phyloP scores from a whole-genome alignment of 2,888 invertebrate species.

The Leucophenga montana region DNA sequence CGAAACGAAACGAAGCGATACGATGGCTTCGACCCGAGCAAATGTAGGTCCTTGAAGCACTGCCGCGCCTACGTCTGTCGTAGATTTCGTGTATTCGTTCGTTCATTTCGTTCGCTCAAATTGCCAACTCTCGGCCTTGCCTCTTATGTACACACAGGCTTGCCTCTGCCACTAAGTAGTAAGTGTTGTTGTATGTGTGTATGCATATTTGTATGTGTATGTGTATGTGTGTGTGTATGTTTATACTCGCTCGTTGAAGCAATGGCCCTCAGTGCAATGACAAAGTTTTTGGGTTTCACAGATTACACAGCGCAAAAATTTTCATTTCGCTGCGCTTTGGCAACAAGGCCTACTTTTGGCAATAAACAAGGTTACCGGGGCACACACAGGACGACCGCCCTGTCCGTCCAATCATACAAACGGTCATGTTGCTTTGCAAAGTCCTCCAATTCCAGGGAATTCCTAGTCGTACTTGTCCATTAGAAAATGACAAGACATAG shows the following conservation, averaged over 20 bases:
- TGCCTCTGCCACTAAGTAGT: slow-evolving; percentile 31
- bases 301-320: slow-evolving; percentile 4
- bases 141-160: slow-evolving; percentile 40
- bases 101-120: slow-evolving; percentile 46
- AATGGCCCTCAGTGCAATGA: slow-evolving; percentile 64
- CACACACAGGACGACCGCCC: slow-evolving; percentile 28
- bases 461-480: neutral
- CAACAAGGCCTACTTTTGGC: slow-evolving; percentile 59
- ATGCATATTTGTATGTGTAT: slow-evolving; percentile 4
- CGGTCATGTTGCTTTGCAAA: no score
- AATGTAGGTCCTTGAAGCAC: slow-evolving; percentile 64
- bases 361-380: slow-evolving; percentile 57
- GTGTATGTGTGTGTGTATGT: slow-evolving; percentile 41
- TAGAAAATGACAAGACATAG: slow-evolving; percentile 11
- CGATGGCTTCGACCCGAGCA: slow-evolving; percentile 45
- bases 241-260: slow-evolving; percentile 40
- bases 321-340: slow-evolving; percentile 34
- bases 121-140: slow-evolving; percentile 44
- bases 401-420: no score
- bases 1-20: slow-evolving; percentile 27
- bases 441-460: slow-evolving; percentile 11
- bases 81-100: slow-evolving; percentile 32
- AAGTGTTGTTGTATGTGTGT: slow-evolving; percentile 7
- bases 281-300: slow-evolving; percentile 51
- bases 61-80: slow-evolving; percentile 48